phyloP scores from a whole-genome alignment of 2,113 vertebrate genomes.

The Macquaria ambigua region DNA sequence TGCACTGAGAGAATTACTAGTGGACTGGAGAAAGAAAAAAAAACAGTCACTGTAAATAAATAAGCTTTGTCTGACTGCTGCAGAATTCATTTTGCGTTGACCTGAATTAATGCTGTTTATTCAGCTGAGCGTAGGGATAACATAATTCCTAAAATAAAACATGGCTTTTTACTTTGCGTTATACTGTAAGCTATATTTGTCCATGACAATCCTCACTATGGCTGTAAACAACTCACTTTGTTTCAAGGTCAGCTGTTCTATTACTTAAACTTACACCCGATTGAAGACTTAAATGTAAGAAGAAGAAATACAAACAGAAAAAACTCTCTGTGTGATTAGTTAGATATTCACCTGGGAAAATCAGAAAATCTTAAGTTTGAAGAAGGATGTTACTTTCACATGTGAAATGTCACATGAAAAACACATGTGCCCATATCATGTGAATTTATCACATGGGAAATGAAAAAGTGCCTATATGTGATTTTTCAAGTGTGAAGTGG shows the following conservation, averaged over 20 bases:
- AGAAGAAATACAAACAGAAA: not conserved
- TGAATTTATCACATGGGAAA: not conserved
- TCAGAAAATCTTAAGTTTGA: too few species aligned
- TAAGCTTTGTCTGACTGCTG: slow-evolving; percentile 45
- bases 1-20: slow-evolving; percentile 54
- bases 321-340: not conserved
- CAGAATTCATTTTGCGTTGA: slow-evolving; percentile 54
- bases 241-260: not conserved
- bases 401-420: not conserved
- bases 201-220: not conserved
- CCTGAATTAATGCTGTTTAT: slow-evolving; percentile 65
- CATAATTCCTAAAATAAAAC: slow-evolving; percentile 49
- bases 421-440: not conserved
- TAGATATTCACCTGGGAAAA: not conserved
- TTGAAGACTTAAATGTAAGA: not conserved
- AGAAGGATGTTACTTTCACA: not conserved
- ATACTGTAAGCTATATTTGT: slow-evolving; percentile 35
- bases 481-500: not conserved
- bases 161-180: slow-evolving; percentile 6
- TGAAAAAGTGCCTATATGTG: not conserved
- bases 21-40: slow-evolving; percentile 28
- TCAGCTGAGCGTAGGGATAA: slow-evolving; percentile 41
- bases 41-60: slow-evolving; percentile 53
- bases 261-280: too few species aligned
- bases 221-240: not conserved